Evolutionary conservation across 2,113 vertebrate genomes (phyloP).

Genomic region (Saguinus midas): DNA sequence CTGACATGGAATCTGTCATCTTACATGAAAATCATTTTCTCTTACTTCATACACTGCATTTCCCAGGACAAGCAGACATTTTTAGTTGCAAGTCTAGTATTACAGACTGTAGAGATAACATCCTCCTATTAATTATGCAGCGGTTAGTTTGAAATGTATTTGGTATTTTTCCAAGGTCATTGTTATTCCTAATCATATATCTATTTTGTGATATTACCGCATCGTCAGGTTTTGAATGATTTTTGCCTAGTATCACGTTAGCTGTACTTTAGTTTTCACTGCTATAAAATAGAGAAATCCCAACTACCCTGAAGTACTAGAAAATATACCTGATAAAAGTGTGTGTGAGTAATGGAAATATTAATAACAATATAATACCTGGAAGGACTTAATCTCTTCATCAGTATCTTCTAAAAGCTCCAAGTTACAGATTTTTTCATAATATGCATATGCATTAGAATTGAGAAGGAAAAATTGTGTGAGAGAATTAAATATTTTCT

Average conservation of each 20-base stretch:
- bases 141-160: neutral
- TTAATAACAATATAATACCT: neutral
- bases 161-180: slow-evolving; percentile 31
- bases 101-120: neutral
- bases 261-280: neutral
- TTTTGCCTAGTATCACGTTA: neutral
- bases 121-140: slow-evolving; percentile 49
- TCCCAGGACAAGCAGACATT: neutral
- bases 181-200: slow-evolving; percentile 4
- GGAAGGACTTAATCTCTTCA: neutral
- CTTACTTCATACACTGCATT: neutral
- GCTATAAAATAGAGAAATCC: neutral
- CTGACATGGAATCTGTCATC: neutral
- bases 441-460: neutral
- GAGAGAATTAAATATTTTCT: neutral
- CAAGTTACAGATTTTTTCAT: neutral
- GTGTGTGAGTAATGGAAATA: neutral
- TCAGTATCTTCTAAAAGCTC: neutral
- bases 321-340: neutral
- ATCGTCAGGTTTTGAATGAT: slow-evolving; percentile 13
- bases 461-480: neutral
- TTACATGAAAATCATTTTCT: neutral
- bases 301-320: neutral
- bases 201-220: neutral
- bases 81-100: neutral